Evolutionary conservation across 2,797 vertebrate genomes (phyloP).

Genomic region (Peromyscus aztecus): DNA sequence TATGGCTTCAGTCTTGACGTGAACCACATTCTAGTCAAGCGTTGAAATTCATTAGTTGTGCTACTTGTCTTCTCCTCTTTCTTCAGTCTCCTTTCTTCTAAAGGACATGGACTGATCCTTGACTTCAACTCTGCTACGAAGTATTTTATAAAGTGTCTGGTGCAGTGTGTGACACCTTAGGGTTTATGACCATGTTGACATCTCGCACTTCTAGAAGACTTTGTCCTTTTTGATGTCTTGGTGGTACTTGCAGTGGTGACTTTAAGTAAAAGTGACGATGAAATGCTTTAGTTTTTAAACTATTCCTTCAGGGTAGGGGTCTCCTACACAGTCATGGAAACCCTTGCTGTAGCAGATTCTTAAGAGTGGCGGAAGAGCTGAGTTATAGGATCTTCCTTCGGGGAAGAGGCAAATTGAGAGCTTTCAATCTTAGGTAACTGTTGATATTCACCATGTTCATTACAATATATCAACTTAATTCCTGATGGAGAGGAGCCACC

Average conservation of each 20-base stretch:
- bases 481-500: background rate
- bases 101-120: background rate
- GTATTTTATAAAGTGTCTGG: background rate
- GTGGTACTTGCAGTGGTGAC: background rate
- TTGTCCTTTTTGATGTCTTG: background rate
- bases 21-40: background rate
- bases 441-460: background rate
- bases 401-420: background rate
- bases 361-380: background rate
- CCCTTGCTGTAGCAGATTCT: background rate
- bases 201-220: background rate
- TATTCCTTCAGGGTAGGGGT: background rate
- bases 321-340: background rate
- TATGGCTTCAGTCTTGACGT: background rate
- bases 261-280: conserved; percentile 1
- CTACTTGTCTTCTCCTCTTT: background rate
- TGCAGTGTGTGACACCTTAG: background rate
- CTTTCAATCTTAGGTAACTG: background rate
- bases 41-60: conserved; percentile 6
- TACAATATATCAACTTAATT: conserved; percentile 27
- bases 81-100: background rate
- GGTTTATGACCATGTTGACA: background rate
- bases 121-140: background rate
- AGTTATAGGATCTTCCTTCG: background rate
- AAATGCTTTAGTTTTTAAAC: conserved; percentile 7